Base-by-base conservation (phyloP, 2,797 vertebrate species). In the Hephaestus fuliginosus region DNA sequence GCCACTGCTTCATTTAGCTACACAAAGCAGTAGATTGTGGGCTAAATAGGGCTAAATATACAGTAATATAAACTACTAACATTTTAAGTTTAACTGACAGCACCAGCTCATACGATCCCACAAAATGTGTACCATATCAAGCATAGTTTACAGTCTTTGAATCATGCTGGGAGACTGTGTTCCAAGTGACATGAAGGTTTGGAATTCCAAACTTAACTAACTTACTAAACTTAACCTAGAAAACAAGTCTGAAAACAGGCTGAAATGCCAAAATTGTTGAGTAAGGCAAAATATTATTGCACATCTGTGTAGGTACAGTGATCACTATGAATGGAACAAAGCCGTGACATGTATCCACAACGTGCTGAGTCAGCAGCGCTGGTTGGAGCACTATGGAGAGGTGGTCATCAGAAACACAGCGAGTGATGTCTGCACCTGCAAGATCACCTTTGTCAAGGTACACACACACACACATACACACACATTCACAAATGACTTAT, bases 251-350 rank as follows among this genome's bases (percentile, higher is more conserved):
- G 18, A 41, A 39, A 39, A 11, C 9, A 17, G 25, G 7, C 5
- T 15, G 15, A 53, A 13, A 30, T 30, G 12, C 36, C 44, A 25
- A 10, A 70, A 61, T 11, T 9, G 30, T 12, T 46, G 7, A 44
- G 28, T 10, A n/a, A 52, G 7, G n/a, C 58, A 17, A 4, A 55
- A 70, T 25, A 9, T 65, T 17, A 11, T 22, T 18, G 3, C 4
- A 7, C 48, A 1, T 33, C 30, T 33, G 7, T 76, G 25, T 74
- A 98, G 97, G 74, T 97, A 95, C 7, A 96, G 96, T 2, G 97
- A 99, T 89, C 97, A 98, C 92, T 99, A 97, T 3, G 96, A 98
- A 83, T 99, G 97, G 97, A 98, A 97, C 93, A 99, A 99, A 89
- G 96, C 91, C 8, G 97, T 98, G 0, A 98, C 97, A 1, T 99